Evolutionary conservation across 2,797 vertebrate species (phyloP), one percentile per base, ranked within the genome.

Genomic region (Lagocephalus sceleratus): DNA sequence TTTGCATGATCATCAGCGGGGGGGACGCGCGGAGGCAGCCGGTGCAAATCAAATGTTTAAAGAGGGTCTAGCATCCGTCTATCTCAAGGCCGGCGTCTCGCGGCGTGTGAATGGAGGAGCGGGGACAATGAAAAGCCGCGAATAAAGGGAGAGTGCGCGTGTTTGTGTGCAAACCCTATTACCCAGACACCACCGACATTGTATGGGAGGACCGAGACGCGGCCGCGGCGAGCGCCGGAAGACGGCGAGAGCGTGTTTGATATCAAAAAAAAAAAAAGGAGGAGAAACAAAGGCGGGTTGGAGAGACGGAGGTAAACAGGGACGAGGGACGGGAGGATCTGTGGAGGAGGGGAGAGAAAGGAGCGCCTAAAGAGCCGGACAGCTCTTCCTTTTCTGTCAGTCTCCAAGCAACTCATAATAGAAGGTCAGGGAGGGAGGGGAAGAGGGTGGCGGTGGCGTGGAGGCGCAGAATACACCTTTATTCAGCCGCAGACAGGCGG

Each of bases 391-490:
- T 86, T 86, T 85, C 83, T 79, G 89, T 92, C 91, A 93, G 96
- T 98, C 93, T 94, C 95, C 88, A 95, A 93, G 95, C 94, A 96
- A 97, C 93, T 97, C 94, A 94, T 90, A 96, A 95, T 93, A 92
- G 94, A 95, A 95, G 94, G 94, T 94, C 91, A 93, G 87, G 74
- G 79, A 79, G 91, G 89, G 85, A 87, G 89, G 88, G 90, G 90
- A 83, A 86, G 88, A 93, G 83, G 83, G 75, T 89, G 60, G 70
- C 83, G 79, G 89, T 89, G 83, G 40, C n/a, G n/a, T 76, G 61
- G 80, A 89, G 83, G 63, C 62, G 75, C 75, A 82, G 75, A 81
- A 74, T 68, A 66, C 23, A 29, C 72, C 76, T 74, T 81, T 74
- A 84, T 80, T 69, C 54, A 52, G 2, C 29, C 19, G 6, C 60